These are phyloP conservation scores for Charina bottae DNA, from an alignment of 2,113 vertebrate species.

Conservation along the genomic window DNA sequence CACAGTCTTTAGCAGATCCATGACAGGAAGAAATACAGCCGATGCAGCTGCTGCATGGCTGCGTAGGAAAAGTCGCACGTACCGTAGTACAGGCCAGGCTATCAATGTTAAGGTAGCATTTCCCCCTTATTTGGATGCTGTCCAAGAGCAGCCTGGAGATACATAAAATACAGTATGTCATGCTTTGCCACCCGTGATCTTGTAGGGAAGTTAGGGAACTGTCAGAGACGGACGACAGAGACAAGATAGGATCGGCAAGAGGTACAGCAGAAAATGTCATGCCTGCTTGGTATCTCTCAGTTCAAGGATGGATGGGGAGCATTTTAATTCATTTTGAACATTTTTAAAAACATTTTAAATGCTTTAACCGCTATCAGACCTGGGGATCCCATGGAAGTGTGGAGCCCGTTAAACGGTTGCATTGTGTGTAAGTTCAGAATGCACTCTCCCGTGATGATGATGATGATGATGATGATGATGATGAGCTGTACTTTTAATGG, in stretches of 20 bases:
- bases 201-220: neutral
- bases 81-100: neutral
- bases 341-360: neutral
- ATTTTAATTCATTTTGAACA: neutral
- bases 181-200: neutral
- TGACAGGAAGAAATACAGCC: neutral
- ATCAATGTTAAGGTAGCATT: neutral
- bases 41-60: neutral
- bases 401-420: neutral
- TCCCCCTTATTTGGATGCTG: neutral
- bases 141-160: neutral
- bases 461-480: too few relatives aligned
- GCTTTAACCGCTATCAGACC: neutral
- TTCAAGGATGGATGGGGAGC: neutral
- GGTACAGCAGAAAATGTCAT: neutral
- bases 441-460: too few relatives aligned
- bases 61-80: neutral
- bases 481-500: too few relatives aligned
- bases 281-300: neutral
- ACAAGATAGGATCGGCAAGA: neutral
- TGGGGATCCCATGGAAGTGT: neutral
- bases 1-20: too few relatives aligned
- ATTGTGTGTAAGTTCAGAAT: neutral
- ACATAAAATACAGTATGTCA: neutral
- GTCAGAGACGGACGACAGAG: neutral